Percentiles rank a stretch among this genome's conserved stretches.
phyloP scores from a whole-genome alignment of 2,113 vertebrate genomes.

The Excalfactoria chinensis region DNA sequence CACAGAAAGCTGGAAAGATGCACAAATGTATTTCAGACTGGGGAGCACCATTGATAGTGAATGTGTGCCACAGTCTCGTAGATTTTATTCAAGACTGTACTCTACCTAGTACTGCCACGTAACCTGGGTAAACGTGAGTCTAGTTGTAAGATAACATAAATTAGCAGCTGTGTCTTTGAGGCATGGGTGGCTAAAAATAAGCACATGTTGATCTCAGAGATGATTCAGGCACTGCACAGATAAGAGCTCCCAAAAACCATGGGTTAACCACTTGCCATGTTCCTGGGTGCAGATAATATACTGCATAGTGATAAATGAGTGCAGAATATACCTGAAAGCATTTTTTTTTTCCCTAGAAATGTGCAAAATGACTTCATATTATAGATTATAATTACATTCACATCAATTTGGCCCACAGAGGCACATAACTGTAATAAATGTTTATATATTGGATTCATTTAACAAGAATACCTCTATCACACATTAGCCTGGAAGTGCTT shows the following conservation, averaged over 20 bases:
- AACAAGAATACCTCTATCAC: conserved; percentile 31
- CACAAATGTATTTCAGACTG: not conserved
- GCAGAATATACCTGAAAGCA: not conserved
- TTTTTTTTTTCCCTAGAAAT: conserved; percentile 33
- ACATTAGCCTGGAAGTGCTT: conserved; percentile 49
- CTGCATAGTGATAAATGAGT: not conserved
- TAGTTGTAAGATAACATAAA: not conserved
- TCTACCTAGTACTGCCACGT: not conserved
- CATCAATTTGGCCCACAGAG: conserved; percentile 40
- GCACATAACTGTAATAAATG: conserved; percentile 41
- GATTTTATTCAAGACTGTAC: not conserved
- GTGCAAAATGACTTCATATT: conserved; percentile 3
- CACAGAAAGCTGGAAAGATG: not conserved
- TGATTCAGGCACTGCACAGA: not conserved
- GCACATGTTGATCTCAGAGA: not conserved
- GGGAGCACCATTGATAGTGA: not conserved
- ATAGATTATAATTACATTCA: conserved; percentile 43
- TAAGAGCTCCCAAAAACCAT: not conserved
- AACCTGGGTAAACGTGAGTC: not conserved
- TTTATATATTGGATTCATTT: conserved; percentile 65
- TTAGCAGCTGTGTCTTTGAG: not conserved
- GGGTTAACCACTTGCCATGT: not conserved
- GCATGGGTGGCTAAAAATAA: not conserved
- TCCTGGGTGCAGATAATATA: not conserved
- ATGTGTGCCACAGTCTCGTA: no score